phyloP scores from a whole-genome alignment of 2,888 invertebrate genomes.

The Acanthosepion lycidas region DNA sequence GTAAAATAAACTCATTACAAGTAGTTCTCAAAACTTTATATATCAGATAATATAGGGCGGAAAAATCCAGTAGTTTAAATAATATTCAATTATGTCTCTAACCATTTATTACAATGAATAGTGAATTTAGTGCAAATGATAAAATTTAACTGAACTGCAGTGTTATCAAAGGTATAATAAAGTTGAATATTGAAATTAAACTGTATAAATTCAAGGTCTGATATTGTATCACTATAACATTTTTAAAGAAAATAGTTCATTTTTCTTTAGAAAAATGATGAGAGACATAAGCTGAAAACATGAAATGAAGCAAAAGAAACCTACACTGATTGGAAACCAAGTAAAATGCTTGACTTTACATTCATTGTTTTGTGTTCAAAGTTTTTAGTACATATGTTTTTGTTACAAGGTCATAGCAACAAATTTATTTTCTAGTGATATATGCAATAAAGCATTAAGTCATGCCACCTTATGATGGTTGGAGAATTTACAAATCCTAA shows the following conservation, averaged over 20 bases:
- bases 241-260: neutral
- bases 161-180: too few relatives aligned
- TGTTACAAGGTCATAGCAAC: neutral
- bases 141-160: too few relatives aligned
- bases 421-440: neutral
- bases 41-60: neutral
- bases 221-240: neutral
- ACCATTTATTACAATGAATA: neutral
- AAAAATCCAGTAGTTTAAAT: neutral
- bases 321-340: neutral
- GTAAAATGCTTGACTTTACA: neutral
- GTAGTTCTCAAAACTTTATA: neutral
- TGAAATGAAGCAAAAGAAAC: neutral
- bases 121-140: neutral
- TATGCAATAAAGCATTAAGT: neutral
- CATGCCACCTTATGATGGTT: neutral
- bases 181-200: neutral
- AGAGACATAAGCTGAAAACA: neutral
- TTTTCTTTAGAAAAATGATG: neutral
- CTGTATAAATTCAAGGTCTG: neutral
- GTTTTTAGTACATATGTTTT: neutral
- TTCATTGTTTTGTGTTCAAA: constrained; percentile 9
- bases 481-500: neutral
- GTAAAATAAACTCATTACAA: neutral
- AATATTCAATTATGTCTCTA: neutral